Conservation (phyloP, 37 sponge, comb jelly and placozoan species). For the Haliclona indistincta region DNA sequence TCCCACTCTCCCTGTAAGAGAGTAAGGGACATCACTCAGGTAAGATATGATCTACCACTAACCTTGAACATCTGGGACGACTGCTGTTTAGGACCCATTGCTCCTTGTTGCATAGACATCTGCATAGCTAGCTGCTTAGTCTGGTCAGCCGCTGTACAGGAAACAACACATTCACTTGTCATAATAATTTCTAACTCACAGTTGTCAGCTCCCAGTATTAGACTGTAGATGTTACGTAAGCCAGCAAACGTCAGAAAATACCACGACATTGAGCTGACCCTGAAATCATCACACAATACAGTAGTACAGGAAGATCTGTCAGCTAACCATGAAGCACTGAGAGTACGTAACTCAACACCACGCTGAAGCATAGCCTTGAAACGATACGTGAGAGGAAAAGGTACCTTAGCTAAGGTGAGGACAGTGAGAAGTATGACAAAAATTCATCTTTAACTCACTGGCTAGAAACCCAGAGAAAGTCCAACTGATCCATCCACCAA, state of each 20-base stretch:
- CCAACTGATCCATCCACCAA: conserved; percentile 99
- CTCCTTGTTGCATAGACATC: conserved; percentile 65
- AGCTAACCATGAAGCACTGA: conserved; percentile 93
- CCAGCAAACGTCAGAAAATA: conserved; percentile 98
- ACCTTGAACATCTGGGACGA: conserved; percentile 64
- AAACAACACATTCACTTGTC: background rate
- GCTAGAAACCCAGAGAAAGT: conserved; percentile 97
- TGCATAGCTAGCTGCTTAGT: conserved; percentile 72
- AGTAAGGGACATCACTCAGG: background rate
- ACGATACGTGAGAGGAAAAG: conserved; percentile 92
- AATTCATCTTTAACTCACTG: conserved; percentile 47
- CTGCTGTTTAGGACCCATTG: conserved; percentile 45
- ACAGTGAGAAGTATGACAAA: background rate
- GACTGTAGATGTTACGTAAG: conserved; percentile 84
- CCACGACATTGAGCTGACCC: conserved; percentile 97
- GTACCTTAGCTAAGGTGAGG: conserved; percentile 74
- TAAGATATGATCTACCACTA: background rate
- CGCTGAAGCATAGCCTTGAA: conserved; percentile 98
- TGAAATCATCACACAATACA: conserved; percentile 1
- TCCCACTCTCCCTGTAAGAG: conserved; percentile 80
- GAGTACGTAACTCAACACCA: conserved; percentile 85
- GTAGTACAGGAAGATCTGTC: no score
- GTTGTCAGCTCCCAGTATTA: conserved; percentile 87
- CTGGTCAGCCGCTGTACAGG: conserved; percentile 73
- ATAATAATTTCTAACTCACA: conserved; percentile 26